Base-by-base conservation (phyloP, 2,797 vertebrate species). In the Mormyrops attenuatus region DNA sequence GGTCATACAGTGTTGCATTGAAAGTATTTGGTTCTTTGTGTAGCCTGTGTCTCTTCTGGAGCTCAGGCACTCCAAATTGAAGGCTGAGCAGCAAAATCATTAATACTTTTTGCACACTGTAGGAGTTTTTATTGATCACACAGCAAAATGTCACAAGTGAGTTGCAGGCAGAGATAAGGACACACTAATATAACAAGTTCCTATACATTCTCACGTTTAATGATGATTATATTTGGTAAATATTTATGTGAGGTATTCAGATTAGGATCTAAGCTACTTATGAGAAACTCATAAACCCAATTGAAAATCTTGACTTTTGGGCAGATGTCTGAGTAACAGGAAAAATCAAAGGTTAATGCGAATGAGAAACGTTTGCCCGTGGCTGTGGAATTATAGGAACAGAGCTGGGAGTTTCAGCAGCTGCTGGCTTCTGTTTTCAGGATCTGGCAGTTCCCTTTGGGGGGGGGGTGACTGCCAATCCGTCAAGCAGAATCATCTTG, bases 361-460 rank as follows among this genome's bases (percentile, higher is more conserved):
- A 89, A 90, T 87, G 38, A 90, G 91, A 86, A 80, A 63, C 69
- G 73, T 87, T 85, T 89, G 17, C 89, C 50, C 30, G 50, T 66
- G 89, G 13, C 89, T 80, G 88, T 90, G 90, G 94, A 94, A 94
- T 93, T 94, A 93, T 92, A 95, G 94, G 88, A 89, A 82, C n/a
- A 8, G 50, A n/a, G 84, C 80, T 38, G 30, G 60, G 63, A 50
- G 73, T 41, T 20, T 73, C 17, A 91, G 93, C 96, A 96, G 95
- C 95, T 96, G 95, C 92, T 93, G 93, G 90, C 88, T 88, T 91
- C 38, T 88, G 90, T 94, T 93, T 90, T 91, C 90, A 90, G 20
- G 38, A 86, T 20, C 90, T 82, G 77, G 38, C 77, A 82, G 41
- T n/a, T 47, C 87, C 89, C 89, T 89, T 69, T 86, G 84, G 57